Percentiles rank a stretch among this genome's conserved stretches.
These are phyloP conservation scores for Thalassoma bifasciatum DNA, from an alignment of 2,113 vertebrate genomes.

Conservation along the genomic window DNA sequence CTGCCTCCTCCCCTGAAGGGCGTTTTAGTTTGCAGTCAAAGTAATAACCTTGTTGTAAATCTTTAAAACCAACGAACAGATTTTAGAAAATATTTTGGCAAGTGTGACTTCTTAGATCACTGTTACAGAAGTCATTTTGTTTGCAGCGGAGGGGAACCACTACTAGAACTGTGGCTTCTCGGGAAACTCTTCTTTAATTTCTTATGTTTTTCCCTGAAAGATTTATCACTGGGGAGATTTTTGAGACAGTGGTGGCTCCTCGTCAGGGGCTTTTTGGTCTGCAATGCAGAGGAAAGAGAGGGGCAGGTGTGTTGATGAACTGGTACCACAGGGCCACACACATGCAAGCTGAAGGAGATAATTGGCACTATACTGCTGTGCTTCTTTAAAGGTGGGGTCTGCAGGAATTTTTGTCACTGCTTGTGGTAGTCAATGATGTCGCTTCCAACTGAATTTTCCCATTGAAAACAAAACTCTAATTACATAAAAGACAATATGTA, in stretches of 20 bases:
- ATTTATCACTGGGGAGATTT: slow-evolving; percentile 12
- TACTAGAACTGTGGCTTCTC: not conserved
- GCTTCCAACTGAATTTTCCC: too few relatives aligned
- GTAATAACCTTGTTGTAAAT: slow-evolving; percentile 7
- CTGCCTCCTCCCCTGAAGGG: slow-evolving; percentile 5
- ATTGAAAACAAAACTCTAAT: too few relatives aligned
- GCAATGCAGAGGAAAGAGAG: slow-evolving; percentile 3
- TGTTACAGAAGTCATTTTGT: not conserved
- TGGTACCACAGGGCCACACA: too few relatives aligned
- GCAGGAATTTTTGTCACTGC: too few relatives aligned
- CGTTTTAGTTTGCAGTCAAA: slow-evolving; percentile 7
- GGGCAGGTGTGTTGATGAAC: not conserved
- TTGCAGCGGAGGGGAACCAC: not conserved
- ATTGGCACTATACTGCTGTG: not conserved
- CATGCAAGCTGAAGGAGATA: not conserved
- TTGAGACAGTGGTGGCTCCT: slow-evolving; percentile 12
- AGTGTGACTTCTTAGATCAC: not conserved
- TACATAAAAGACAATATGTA: too few relatives aligned
- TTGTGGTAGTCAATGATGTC: too few relatives aligned
- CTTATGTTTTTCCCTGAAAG: slow-evolving; percentile 12
- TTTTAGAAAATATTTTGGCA: not conserved
- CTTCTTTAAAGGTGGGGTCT: not conserved
- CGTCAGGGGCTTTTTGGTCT: not conserved
- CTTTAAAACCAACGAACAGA: not conserved
- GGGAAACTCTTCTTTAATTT: slow-evolving; percentile 17